These are phyloP conservation scores for Oryzias javanicus DNA, from an alignment of 2,113 vertebrate species.

Conservation along the genomic window DNA sequence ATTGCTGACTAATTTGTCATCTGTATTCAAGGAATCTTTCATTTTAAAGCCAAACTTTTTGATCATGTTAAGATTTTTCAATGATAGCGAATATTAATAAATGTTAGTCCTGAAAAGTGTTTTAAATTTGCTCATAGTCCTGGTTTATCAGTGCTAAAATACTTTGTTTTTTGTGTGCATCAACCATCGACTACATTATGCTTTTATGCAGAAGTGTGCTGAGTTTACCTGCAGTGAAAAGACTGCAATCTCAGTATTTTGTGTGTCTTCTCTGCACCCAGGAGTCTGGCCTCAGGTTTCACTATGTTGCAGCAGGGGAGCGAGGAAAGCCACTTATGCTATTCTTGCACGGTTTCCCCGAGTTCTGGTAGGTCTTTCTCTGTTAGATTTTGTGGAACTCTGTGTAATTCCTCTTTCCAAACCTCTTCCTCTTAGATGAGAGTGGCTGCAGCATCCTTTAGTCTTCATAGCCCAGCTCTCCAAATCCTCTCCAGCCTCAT, in stretches of 20 bases:
- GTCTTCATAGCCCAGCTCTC: conserved; percentile 13
- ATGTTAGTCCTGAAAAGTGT: no score
- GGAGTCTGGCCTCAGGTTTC: conserved; percentile 96
- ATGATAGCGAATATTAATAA: no score
- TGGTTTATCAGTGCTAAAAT: no score
- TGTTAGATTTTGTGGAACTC: not conserved
- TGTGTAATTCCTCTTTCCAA: conserved; percentile 1
- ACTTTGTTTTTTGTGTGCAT: no score
- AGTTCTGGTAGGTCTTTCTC: conserved; percentile 90
- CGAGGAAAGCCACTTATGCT: conserved; percentile 96
- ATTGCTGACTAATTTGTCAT: no score
- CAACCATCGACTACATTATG: no score
- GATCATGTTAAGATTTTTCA: no score
- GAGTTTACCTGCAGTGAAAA: not conserved
- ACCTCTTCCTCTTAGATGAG: not conserved
- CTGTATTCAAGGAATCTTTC: no score
- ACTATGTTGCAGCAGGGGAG: conserved; percentile 96
- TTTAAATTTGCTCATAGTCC: no score
- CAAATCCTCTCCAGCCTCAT: conserved; percentile 8
- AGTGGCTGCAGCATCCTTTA: conserved; percentile 3
- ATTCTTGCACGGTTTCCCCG: conserved; percentile 94
- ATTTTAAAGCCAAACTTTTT: no score
- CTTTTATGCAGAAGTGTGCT: no score
- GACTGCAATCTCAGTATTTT: not conserved
- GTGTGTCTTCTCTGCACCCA: conserved; percentile 51